A percentile compares a stretch with the other conserved stretches of the same genome.
phyloP scores from a whole-genome alignment of 2,113 vertebrate genomes.

The Eubucco bourcierii region DNA sequence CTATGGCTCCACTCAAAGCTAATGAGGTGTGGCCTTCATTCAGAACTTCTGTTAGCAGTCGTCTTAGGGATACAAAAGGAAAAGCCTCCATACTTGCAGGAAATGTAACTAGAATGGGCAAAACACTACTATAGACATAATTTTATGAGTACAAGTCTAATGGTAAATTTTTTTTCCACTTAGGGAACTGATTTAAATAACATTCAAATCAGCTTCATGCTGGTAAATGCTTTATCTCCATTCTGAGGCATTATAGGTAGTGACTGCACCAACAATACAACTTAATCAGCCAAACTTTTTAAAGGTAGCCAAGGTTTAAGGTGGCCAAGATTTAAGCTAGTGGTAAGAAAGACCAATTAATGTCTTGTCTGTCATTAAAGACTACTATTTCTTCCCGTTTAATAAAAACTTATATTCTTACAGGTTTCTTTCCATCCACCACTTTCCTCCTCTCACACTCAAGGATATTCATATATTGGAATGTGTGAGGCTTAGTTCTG shows the following conservation, averaged over 20 bases:
- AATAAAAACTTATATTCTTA: not conserved
- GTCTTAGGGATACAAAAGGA: not conserved
- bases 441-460: not conserved
- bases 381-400: not conserved
- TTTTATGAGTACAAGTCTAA: not conserved
- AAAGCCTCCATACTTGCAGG: not conserved
- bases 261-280: not conserved
- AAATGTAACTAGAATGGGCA: not conserved
- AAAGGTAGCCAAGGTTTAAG: not conserved
- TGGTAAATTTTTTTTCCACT: not conserved
- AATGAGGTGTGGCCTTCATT: not conserved
- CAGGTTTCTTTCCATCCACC: not conserved
- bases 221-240: not conserved
- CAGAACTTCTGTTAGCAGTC: not conserved
- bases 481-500: not conserved
- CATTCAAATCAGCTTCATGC: not conserved
- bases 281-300: not conserved
- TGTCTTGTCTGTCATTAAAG: not conserved
- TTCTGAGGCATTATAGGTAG: not conserved
- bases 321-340: not conserved
- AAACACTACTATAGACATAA: not conserved
- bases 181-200: not conserved
- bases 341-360: not conserved
- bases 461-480: not conserved
- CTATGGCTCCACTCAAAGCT: not conserved